These are phyloP conservation scores for Salarias fasciatus DNA, from an alignment of 2,797 vertebrate species.

Conservation along the genomic window DNA sequence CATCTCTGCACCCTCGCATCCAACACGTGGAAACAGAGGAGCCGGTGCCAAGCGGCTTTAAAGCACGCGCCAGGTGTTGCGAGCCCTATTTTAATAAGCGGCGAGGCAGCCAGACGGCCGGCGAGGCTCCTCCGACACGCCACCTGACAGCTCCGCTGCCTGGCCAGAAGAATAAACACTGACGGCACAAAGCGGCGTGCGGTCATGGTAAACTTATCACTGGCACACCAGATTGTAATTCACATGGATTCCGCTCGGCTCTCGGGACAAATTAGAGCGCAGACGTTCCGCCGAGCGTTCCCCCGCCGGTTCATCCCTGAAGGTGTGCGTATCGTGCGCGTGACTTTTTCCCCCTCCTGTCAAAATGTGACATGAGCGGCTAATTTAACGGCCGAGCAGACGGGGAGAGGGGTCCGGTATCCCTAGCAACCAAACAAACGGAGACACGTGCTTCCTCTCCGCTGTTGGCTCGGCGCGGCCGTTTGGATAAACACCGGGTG, in stretches of 20 bases:
- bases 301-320: constrained; percentile 27
- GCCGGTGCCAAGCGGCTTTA: constrained; percentile 53
- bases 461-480: constrained; percentile 61
- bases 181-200: constrained; percentile 16
- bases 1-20: constrained; percentile 32
- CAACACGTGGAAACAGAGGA: constrained; percentile 49
- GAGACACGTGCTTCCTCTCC: constrained; percentile 78
- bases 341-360: constrained; percentile 45
- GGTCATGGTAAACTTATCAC: constrained; percentile 44
- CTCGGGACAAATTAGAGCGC: constrained; percentile 26
- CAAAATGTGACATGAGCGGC: constrained; percentile 61
- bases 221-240: constrained; percentile 30
- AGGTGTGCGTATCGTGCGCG: constrained; percentile 22
- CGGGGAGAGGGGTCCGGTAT: constrained; percentile 53
- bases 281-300: constrained; percentile 26
- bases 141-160: constrained; percentile 49
- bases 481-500: constrained; percentile 68
- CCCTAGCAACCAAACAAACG: constrained; percentile 82
- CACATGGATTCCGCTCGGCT: constrained; percentile 36
- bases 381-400: constrained; percentile 54
- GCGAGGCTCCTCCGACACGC: constrained; percentile 34
- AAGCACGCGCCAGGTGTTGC: constrained; percentile 58
- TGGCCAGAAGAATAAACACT: constrained; percentile 35
- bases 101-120: constrained; percentile 45
- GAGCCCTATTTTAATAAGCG: constrained; percentile 54